A percentile compares a stretch with the other conserved stretches of the same genome.
These are phyloP conservation scores for Drosophila cyrtoloma DNA, from an alignment of 2,888 invertebrate genomes.

Conservation along the genomic window DNA sequence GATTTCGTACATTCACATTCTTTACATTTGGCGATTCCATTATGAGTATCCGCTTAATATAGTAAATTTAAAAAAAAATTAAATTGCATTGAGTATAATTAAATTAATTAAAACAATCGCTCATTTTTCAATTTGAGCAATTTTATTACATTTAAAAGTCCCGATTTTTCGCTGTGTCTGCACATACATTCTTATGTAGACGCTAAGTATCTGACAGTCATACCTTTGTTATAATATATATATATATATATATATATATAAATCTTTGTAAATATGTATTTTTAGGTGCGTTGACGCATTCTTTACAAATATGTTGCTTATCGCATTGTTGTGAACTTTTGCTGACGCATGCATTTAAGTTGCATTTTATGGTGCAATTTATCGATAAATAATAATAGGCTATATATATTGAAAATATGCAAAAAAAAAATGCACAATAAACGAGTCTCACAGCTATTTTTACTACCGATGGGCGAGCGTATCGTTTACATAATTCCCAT, in stretches of 20 bases:
- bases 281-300: conserved; percentile 43
- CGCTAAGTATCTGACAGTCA: conserved; percentile 35
- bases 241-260: background rate
- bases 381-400: conserved; percentile 33
- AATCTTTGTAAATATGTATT: conserved; percentile 1
- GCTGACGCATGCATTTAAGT: conserved; percentile 26
- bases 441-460: background rate
- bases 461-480: background rate
- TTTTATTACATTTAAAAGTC: background rate
- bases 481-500: background rate
- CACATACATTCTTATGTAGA: conserved; percentile 11
- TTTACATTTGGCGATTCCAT: too few species aligned
- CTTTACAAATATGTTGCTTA: conserved; percentile 23
- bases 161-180: conserved; percentile 31
- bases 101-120: background rate
- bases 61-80: too few species aligned
- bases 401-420: background rate
- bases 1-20: too few species aligned
- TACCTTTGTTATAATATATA: conserved; percentile 13
- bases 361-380: conserved; percentile 46
- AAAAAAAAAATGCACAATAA: background rate
- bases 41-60: too few species aligned
- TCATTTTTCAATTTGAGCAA: background rate
- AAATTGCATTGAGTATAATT: too few species aligned
- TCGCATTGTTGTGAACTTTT: conserved; percentile 8